Percentiles rank a stretch among this genome's conserved stretches.
phyloP scores from a whole-genome alignment of 2,888 invertebrate species.

The Encarsia formosa region DNA sequence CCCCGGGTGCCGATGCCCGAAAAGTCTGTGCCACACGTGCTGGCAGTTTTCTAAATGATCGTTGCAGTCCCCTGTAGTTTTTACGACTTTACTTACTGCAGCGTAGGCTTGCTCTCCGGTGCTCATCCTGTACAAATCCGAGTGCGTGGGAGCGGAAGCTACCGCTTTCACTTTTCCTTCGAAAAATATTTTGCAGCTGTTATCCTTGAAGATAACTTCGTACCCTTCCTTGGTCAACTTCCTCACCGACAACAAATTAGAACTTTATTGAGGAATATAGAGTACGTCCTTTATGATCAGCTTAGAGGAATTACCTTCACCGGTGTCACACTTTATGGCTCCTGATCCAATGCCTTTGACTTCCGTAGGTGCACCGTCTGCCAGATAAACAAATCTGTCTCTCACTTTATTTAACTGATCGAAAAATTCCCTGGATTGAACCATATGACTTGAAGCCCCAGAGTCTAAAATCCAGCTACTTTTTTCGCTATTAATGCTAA shows the following conservation, averaged over 20 bases:
- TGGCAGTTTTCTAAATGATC: neutral
- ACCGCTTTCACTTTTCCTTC: conserved; percentile 20
- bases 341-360: neutral
- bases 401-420: neutral
- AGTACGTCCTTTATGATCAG: conserved; percentile 24
- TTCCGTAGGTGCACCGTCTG: neutral
- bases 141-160: conserved; percentile 7
- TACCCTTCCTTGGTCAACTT: conserved; percentile 21
- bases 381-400: neutral
- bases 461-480: neutral
- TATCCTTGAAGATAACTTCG: conserved; percentile 22
- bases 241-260: conserved; percentile 29
- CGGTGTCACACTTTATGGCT: neutral
- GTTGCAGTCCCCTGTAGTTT: neutral
- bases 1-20: neutral
- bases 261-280: conserved; percentile 26
- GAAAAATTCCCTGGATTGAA: neutral
- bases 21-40: conserved; percentile 3
- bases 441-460: neutral
- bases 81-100: neutral
- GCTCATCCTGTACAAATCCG: neutral
- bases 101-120: neutral
- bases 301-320: neutral
- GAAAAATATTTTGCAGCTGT: conserved; percentile 24
- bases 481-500: too few species aligned